Percentiles rank a stretch among this genome's conserved stretches.
phyloP scores from a whole-genome alignment of 1,140 invertebrate species.

The Scaptomyza graminum region DNA sequence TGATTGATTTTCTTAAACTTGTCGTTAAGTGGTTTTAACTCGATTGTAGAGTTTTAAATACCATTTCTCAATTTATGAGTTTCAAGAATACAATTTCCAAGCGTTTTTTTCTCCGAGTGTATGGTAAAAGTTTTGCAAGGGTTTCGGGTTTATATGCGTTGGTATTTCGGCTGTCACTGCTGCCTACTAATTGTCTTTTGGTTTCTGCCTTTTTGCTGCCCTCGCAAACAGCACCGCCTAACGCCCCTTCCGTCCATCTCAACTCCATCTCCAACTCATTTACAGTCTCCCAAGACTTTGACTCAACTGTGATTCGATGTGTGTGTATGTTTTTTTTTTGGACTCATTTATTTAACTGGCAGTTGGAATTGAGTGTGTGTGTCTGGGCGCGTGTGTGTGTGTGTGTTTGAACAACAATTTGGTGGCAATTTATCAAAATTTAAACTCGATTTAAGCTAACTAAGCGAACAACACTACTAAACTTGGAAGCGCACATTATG shows the following conservation, averaged over 20 bases:
- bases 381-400: constrained; percentile 3
- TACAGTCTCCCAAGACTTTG: background rate
- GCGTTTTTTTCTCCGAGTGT: background rate
- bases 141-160: constrained; percentile 44
- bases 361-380: constrained; percentile 1
- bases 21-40: too few relatives aligned
- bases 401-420: constrained; percentile 33
- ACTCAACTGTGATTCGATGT: constrained; percentile 6
- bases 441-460: constrained; percentile 74
- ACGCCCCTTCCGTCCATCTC: background rate
- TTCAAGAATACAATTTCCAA: background rate
- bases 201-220: constrained; percentile 67
- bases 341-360: constrained; percentile 57
- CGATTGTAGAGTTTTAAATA: too few relatives aligned
- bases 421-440: constrained; percentile 77
- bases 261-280: background rate
- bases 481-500: constrained; percentile 78
- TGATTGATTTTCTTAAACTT: too few relatives aligned
- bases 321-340: constrained; percentile 3
- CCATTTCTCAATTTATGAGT: too few relatives aligned
- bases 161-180: constrained; percentile 41
- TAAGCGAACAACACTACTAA: constrained; percentile 65
- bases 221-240: constrained; percentile 3
- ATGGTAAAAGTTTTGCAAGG: constrained; percentile 52
- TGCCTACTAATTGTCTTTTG: constrained; percentile 81